phyloP scores from a whole-genome alignment of 2,888 invertebrate species.

The Gasteruption jaculator region DNA sequence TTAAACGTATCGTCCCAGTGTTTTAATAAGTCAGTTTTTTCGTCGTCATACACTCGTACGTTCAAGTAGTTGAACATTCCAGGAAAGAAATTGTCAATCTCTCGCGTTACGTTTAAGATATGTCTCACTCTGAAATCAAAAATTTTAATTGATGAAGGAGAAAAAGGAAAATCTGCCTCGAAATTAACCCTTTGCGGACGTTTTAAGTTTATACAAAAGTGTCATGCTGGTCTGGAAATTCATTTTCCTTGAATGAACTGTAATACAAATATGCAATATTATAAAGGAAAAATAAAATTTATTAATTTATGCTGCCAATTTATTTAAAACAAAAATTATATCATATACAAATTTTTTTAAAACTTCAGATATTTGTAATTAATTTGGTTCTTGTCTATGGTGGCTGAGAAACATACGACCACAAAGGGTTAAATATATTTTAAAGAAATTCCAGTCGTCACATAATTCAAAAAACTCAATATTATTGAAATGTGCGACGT shows the following conservation, averaged over 20 bases:
- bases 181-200: constrained; percentile 1
- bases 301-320: no score
- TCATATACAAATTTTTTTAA: not conserved
- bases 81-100: constrained; percentile 99
- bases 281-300: not conserved
- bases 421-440: no score
- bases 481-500: no score
- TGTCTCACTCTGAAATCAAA: constrained; percentile 76
- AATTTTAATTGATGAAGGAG: constrained; percentile 5
- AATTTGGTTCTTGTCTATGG: no score
- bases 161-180: not conserved
- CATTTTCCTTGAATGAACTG: no score
- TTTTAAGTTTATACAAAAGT: no score
- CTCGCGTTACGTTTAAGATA: constrained; percentile 95
- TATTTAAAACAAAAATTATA: no score
- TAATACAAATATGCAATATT: no score
- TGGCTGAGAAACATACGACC: no score
- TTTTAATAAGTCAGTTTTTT: constrained; percentile 91
- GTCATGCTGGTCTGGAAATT: no score
- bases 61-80: constrained; percentile 95
- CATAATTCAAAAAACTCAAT: no score
- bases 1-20: constrained; percentile 98
- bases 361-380: not conserved
- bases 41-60: constrained; percentile 94
- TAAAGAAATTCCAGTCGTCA: no score